phyloP scores from a whole-genome alignment of 2,797 vertebrate species.

The Coregonus suidteri region DNA sequence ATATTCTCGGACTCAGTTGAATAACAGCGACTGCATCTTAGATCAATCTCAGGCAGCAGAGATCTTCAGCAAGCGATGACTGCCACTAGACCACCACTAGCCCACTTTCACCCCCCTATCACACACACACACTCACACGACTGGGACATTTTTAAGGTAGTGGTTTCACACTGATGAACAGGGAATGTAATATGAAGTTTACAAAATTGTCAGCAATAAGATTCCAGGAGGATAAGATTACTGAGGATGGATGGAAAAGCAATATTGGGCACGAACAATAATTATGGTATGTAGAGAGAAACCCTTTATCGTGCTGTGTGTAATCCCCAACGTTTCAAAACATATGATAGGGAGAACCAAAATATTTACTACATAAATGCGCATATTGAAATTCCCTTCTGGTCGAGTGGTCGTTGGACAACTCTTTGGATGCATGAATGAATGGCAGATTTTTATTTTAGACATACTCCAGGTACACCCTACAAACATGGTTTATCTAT shows the following conservation, averaged over 20 bases:
- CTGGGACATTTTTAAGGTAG: slow-evolving; percentile 63
- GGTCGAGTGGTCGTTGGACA: not conserved
- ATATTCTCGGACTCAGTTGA: slow-evolving; percentile 28
- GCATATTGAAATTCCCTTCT: not conserved
- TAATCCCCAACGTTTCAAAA: slow-evolving; percentile 34
- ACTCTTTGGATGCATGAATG: no score
- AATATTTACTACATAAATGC: slow-evolving; percentile 28
- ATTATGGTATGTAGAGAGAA: slow-evolving; percentile 48
- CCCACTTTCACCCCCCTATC: slow-evolving; percentile 46
- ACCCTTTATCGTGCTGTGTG: not conserved
- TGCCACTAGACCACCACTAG: slow-evolving; percentile 37
- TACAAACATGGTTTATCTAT: no score
- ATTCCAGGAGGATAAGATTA: slow-evolving; percentile 61
- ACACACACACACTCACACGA: slow-evolving; percentile 56
- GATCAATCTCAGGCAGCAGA: slow-evolving; percentile 51
- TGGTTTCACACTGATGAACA: slow-evolving; percentile 62
- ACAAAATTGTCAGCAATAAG: slow-evolving; percentile 58
- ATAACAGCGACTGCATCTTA: slow-evolving; percentile 17
- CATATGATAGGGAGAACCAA: slow-evolving; percentile 34
- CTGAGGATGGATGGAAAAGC: slow-evolving; percentile 61
- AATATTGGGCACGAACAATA: slow-evolving; percentile 54
- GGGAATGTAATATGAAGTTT: slow-evolving; percentile 60
- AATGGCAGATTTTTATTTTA: no score
- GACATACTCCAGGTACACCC: no score
- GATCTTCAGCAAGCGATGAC: slow-evolving; percentile 29